Evolutionary conservation across 2,797 vertebrate species (phyloP), one percentile per base, ranked within the genome.

Genomic region (Mionectes olivaceus): DNA sequence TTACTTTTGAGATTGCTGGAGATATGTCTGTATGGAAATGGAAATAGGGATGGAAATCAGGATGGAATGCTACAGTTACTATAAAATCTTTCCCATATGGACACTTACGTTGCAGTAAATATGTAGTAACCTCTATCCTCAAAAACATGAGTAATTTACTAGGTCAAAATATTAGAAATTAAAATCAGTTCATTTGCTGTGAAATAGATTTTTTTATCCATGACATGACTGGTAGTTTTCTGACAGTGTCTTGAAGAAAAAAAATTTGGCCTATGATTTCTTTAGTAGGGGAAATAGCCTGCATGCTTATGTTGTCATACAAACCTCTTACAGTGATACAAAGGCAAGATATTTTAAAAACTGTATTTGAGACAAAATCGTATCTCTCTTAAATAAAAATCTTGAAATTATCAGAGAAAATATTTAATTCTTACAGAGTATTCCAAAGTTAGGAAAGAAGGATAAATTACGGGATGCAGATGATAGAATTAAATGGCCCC

Each of bases 111-210:
- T 60, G 19, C 16, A 44, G 5, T 44, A 83, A 89, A 74, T 56
- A 10, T 18, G 3, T 10, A 63, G 2, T 37, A 67, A 8, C 7
- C 2, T 68, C 73, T 57, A 56, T 63, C 32, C 17, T 27, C 21
- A 46, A 50, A 68, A 69, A 21, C 39, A 22, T 35, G 25, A 52
- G 7, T 41, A 61, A 81, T 82, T 32, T 61, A 24, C 14, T 71
- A 9, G 1, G 4, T 7, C 1, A 69, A 57, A 77, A 47, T 59
- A 25, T 0, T 49, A 21, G 1, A 53, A 49, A 28, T 53, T 35
- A 22, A 55, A 35, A 59, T 43, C 33, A 47, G 3, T 43, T 56
- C 30, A 32, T 81, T 80, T 77, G 47, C 24, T 22, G 4, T 49
- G 25, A 69, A 86, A 69, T 56, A 46, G 5, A 35, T 53, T 74